A percentile compares a stretch with the other conserved stretches of the same genome.
These are phyloP conservation scores for Melitaea cinxia DNA, from an alignment of 1,140 invertebrate genomes.

Conservation along the genomic window DNA sequence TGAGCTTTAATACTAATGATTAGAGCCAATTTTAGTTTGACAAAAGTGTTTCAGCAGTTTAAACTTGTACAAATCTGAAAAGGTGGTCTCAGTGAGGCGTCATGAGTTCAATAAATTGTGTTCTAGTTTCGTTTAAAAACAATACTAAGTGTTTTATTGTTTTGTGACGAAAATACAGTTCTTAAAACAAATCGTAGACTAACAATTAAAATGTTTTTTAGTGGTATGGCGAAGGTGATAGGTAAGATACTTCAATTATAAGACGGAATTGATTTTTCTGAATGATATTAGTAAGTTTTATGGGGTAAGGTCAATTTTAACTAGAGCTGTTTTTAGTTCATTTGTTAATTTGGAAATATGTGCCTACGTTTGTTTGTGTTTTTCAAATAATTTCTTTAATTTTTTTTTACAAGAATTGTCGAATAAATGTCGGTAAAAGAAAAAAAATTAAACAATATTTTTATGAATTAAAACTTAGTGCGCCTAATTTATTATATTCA, in stretches of 20 bases:
- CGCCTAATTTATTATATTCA: too few species aligned
- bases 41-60: neutral
- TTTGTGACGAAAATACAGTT: conserved; percentile 29
- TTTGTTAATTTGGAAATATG: too few species aligned
- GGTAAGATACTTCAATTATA: neutral
- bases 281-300: too few species aligned
- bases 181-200: neutral
- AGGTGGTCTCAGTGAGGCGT: conserved; percentile 26
- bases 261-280: conserved; percentile 1
- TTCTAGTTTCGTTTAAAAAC: conserved; percentile 17
- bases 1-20: neutral
- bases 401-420: too few species aligned
- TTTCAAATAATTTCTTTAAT: too few species aligned
- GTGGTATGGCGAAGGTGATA: neutral
- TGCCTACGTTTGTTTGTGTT: too few species aligned
- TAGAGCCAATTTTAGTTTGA: conserved; percentile 25
- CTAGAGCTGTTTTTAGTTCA: too few species aligned
- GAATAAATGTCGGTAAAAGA: too few species aligned
- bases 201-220: neutral
- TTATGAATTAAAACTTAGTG: too few species aligned
- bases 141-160: conserved; percentile 12
- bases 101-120: conserved; percentile 26
- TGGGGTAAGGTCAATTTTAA: too few species aligned
- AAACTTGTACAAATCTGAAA: conserved; percentile 26
- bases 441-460: too few species aligned